Conservation (phyloP, 2,888 invertebrate genomes). For the Machimus atricapillus region DNA sequence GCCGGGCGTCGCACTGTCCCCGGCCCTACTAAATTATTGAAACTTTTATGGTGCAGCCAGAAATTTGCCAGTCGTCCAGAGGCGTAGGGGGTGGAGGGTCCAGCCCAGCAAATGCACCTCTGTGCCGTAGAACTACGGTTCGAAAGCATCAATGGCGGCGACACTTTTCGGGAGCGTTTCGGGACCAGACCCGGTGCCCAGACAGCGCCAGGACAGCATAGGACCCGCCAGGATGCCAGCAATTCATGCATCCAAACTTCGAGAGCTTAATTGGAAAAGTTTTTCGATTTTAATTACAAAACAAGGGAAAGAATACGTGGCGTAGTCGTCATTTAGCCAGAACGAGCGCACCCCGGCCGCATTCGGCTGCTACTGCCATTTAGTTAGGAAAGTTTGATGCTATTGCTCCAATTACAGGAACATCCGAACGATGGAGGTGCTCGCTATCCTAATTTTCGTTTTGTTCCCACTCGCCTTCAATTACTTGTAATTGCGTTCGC, state of each 20-base stretch:
- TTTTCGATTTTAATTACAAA: constrained; percentile 25
- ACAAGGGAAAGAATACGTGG: constrained; percentile 17
- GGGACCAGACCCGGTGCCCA: neutral
- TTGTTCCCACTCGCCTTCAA: neutral
- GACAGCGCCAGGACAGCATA: neutral
- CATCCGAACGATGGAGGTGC: neutral
- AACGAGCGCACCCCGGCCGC: neutral
- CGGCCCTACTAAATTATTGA: neutral
- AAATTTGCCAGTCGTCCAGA: neutral
- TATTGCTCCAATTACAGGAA: neutral
- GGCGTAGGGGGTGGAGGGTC: neutral
- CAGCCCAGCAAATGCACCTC: neutral
- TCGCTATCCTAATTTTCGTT: neutral
- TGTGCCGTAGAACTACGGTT: neutral
- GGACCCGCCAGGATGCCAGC: neutral
- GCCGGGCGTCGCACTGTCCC: neutral
- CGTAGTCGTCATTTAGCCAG: neutral
- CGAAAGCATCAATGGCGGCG: neutral
- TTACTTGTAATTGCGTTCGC: neutral
- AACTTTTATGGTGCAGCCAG: neutral
- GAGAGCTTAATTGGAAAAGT: constrained; percentile 23
- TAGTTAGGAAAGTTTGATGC: constrained; percentile 2
- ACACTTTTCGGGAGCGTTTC: neutral
- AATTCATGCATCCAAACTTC: constrained; percentile 6
- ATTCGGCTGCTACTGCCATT: neutral